Percentiles rank a stretch among this genome's conserved stretches.
These are phyloP conservation scores for Dynastes maya DNA, from an alignment of 2,888 invertebrate species.

Conservation along the genomic window DNA sequence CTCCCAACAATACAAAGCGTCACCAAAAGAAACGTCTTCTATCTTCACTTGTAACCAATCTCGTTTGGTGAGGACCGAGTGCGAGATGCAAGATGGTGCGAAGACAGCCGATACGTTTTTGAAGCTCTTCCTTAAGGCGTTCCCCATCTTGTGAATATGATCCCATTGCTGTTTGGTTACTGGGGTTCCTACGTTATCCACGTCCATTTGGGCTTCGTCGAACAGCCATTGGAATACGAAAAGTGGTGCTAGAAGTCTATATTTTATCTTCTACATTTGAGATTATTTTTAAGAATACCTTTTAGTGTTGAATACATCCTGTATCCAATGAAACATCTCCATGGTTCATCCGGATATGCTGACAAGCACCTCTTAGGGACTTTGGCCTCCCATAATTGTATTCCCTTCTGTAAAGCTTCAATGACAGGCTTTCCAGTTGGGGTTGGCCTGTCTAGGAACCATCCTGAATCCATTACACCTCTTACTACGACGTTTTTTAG, in stretches of 20 bases:
- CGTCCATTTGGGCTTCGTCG: conserved; percentile 95
- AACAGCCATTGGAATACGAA: conserved; percentile 97
- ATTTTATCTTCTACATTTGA: background rate
- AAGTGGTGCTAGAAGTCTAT: conserved; percentile 79
- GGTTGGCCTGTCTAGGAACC: conserved; percentile 91
- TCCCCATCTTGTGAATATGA: conserved; percentile 92
- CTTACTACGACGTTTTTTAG: conserved; percentile 79
- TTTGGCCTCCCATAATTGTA: conserved; percentile 85
- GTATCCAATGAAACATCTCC: conserved; percentile 95
- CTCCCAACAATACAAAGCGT: conserved; percentile 93
- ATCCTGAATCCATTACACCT: conserved; percentile 93
- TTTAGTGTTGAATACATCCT: conserved; percentile 88
- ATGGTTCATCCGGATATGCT: conserved; percentile 81
- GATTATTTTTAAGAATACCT: conserved; percentile 71
- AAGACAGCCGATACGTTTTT: conserved; percentile 91
- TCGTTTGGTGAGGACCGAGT: conserved; percentile 88
- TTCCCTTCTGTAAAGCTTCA: conserved; percentile 81
- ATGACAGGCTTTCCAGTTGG: conserved; percentile 72
- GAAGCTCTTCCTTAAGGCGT: conserved; percentile 86
- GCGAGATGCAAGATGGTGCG: conserved; percentile 94
- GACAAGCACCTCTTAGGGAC: conserved; percentile 85
- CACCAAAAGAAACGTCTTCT: conserved; percentile 87
- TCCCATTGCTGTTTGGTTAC: conserved; percentile 94
- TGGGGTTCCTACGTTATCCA: conserved; percentile 92
- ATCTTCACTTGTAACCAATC: conserved; percentile 89